Conservation (phyloP, 2,797 vertebrate species). For the Hipposideros larvatus region DNA sequence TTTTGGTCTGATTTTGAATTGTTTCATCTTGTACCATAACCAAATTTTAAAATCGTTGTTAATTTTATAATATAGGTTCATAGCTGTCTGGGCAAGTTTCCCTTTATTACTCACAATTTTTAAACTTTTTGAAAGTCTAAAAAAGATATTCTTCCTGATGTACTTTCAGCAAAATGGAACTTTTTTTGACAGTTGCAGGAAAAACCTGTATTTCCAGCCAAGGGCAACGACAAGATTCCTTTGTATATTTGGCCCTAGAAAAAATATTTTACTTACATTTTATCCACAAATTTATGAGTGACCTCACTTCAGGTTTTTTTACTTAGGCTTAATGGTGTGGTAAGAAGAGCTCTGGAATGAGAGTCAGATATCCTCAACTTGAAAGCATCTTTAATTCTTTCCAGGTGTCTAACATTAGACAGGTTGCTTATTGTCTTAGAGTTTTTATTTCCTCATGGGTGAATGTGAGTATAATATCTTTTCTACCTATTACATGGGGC, state of each 20-base stretch:
- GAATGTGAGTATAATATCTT: not conserved
- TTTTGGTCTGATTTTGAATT: not conserved
- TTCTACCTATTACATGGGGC: not conserved
- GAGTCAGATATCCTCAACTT: slow-evolving; percentile 16
- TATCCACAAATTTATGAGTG: not conserved
- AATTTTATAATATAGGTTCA: slow-evolving; percentile 13
- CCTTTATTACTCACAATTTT: not conserved
- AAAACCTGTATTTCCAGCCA: not conserved
- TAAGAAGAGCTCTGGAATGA: not conserved
- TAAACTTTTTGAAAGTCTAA: not conserved
- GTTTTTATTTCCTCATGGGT: not conserved
- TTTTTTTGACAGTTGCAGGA: slow-evolving; percentile 20
- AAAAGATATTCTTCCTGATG: not conserved
- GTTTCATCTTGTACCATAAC: not conserved
- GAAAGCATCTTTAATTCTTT: not conserved
- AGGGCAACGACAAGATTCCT: not conserved
- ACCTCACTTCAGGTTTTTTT: not conserved
- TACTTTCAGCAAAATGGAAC: not conserved
- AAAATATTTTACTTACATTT: slow-evolving; percentile 36
- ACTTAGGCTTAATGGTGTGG: not conserved
- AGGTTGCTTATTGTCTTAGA: slow-evolving; percentile 15
- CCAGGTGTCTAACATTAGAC: not conserved
- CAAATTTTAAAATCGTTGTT: not conserved
- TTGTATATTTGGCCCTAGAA: not conserved
- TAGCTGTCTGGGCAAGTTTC: not conserved